Evolutionary conservation across 2,113 vertebrate species (phyloP).

Genomic region (Pelmatolapia mariae): DNA sequence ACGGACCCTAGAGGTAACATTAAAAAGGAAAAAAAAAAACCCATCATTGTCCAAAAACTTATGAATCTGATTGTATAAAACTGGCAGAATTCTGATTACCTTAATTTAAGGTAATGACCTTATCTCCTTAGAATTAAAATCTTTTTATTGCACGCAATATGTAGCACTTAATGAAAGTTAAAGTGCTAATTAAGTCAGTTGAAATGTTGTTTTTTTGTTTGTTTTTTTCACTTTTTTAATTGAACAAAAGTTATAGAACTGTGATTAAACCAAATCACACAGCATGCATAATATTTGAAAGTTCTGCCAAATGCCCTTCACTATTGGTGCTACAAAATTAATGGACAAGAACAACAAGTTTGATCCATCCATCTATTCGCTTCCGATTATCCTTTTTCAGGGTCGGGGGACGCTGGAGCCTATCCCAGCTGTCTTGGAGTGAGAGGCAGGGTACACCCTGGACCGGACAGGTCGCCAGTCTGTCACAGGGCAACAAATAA

Average conservation of each 20-base stretch:
- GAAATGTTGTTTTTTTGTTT: rapidly evolving
- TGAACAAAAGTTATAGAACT: background rate
- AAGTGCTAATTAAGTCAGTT: background rate
- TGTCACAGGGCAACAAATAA: background rate
- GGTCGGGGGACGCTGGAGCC: background rate
- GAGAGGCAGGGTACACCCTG: background rate
- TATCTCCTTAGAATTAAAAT: background rate
- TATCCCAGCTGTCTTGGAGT: background rate
- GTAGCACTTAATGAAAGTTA: background rate
- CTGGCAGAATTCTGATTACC: background rate
- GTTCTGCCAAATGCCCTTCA: background rate
- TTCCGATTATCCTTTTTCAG: background rate
- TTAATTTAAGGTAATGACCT: background rate
- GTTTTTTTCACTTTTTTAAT: background rate
- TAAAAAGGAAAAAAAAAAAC: rapidly evolving
- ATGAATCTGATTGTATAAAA: background rate
- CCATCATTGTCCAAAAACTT: background rate
- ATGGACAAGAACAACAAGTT: background rate
- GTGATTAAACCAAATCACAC: background rate
- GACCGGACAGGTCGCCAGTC: background rate
- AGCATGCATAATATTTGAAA: background rate
- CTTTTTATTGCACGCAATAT: background rate
- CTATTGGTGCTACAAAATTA: background rate
- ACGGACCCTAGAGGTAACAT: background rate
- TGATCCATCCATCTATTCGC: background rate